phyloP scores from a whole-genome alignment of 1,140 invertebrate genomes.

The Colletes latitarsis region DNA sequence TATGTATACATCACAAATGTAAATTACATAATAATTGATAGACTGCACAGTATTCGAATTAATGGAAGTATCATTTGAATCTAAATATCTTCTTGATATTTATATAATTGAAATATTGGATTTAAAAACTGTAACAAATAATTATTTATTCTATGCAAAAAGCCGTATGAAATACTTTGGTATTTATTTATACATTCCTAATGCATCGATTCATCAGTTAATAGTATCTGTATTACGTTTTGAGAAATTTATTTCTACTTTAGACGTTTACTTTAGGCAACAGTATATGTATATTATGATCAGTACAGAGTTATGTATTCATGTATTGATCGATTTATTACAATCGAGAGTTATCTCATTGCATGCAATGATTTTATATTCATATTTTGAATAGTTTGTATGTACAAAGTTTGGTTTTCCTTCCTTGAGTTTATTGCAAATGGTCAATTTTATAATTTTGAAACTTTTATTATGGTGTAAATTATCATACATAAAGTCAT shows the following conservation, averaged over 20 bases:
- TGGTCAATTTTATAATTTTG: not conserved
- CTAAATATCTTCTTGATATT: not conserved
- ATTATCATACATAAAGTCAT: slow-evolving; percentile 6
- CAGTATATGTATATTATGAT: not conserved
- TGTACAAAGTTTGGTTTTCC: slow-evolving; percentile 13
- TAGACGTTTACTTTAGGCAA: slow-evolving; percentile 2
- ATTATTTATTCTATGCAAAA: slow-evolving; percentile 26
- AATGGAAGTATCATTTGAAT: slow-evolving; percentile 16
- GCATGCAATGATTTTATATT: slow-evolving; percentile 12
- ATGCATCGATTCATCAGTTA: slow-evolving; percentile 16
- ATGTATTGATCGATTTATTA: not conserved
- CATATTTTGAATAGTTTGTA: not conserved
- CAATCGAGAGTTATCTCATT: not conserved
- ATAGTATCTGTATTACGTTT: not conserved
- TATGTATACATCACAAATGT: slow-evolving; percentile 24
- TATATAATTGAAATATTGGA: not conserved
- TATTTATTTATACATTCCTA: slow-evolving; percentile 61
- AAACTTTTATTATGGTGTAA: not conserved
- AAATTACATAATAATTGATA: slow-evolving; percentile 13
- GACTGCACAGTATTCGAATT: slow-evolving; percentile 26
- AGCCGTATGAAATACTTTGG: slow-evolving; percentile 7
- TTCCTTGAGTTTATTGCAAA: not conserved
- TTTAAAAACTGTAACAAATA: slow-evolving; percentile 16
- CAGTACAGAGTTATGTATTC: not conserved
- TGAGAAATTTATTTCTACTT: slow-evolving; percentile 18